Evolutionary conservation across 2,888 invertebrate genomes (phyloP).

Genomic region (Euplexia lucipara): DNA sequence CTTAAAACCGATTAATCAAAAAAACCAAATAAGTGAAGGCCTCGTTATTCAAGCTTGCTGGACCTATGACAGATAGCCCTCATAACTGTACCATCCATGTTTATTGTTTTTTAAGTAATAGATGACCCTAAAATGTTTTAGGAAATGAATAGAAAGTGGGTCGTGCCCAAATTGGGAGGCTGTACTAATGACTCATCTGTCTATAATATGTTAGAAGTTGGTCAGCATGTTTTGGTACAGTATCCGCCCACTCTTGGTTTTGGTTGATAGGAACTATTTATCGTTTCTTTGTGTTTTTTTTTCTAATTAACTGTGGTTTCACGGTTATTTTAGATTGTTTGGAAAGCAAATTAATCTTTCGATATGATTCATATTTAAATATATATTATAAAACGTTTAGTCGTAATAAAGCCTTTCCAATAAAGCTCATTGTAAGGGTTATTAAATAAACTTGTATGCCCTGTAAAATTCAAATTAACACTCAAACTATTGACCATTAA

Average conservation of each 20-base stretch:
- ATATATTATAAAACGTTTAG: no score
- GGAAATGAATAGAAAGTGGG: slow-evolving; percentile 53
- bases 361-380: no score
- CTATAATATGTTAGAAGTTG: slow-evolving; percentile 30
- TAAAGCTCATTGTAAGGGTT: no score
- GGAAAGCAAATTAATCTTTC: no score
- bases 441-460: no score
- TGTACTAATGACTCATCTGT: slow-evolving; percentile 35
- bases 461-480: no score
- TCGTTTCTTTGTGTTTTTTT: neutral
- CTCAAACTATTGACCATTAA: no score
- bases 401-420: no score
- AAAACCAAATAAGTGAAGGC: neutral
- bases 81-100: slow-evolving; percentile 19
- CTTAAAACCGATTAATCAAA: slow-evolving; percentile 17
- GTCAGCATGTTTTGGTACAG: slow-evolving; percentile 40
- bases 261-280: neutral
- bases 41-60: slow-evolving; percentile 35
- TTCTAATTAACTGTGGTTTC: no score
- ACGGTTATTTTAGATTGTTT: no score
- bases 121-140: slow-evolving; percentile 40
- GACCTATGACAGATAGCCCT: slow-evolving; percentile 53
- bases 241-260: slow-evolving; percentile 31
- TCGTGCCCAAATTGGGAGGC: slow-evolving; percentile 45
- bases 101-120: slow-evolving; percentile 58